phyloP scores from a whole-genome alignment of 2,888 invertebrate species.

The Helicoverpa assulta region DNA sequence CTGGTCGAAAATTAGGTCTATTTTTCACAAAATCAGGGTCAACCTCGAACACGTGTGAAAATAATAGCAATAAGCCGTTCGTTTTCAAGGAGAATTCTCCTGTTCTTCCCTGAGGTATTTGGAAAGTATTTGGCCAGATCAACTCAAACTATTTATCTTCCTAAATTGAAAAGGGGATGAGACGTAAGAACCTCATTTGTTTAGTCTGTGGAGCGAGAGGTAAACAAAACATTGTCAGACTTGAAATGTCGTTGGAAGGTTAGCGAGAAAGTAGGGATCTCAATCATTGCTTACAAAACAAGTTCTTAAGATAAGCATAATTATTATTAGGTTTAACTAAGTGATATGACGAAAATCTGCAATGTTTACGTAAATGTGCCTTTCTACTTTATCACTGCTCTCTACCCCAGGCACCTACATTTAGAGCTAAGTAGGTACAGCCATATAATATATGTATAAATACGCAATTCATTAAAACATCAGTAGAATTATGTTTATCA shows the following conservation, averaged over 20 bases:
- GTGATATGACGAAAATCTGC: constrained; percentile 15
- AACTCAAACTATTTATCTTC: background rate
- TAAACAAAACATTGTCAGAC: background rate
- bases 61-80: background rate
- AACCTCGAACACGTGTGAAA: background rate
- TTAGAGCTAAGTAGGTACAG: constrained; percentile 7
- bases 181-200: background rate
- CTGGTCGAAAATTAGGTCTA: constrained; percentile 16
- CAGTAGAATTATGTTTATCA: constrained; percentile 35
- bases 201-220: background rate
- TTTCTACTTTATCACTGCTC: constrained; percentile 36
- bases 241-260: background rate
- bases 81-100: background rate
- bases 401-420: constrained; percentile 33
- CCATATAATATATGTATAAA: constrained; percentile 19
- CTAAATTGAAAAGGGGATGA: background rate
- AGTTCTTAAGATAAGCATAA: constrained; percentile 19
- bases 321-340: constrained; percentile 12
- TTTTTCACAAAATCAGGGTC: constrained; percentile 31
- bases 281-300: constrained; percentile 12
- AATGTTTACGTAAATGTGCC: constrained; percentile 36
- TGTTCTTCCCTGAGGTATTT: background rate
- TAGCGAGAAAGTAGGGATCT: background rate
- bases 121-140: background rate
- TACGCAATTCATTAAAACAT: constrained; percentile 44